Percentiles rank a stretch among this genome's conserved stretches.
Conservation (phyloP, 92 coral and sea anemone genomes). For the Plumapathes pennacea region DNA sequence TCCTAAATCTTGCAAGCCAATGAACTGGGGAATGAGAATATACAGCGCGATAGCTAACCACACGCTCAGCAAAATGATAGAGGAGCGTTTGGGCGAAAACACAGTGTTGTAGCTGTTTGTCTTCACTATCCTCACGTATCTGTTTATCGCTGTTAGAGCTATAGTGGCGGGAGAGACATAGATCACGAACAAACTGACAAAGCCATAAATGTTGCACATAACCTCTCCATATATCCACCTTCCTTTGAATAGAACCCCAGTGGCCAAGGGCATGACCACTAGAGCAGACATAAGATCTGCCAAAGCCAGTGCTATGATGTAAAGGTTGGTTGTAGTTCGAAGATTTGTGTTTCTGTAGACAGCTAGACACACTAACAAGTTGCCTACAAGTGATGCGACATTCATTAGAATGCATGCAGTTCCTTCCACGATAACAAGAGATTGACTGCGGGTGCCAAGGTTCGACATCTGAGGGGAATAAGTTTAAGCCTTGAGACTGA, state of each 20-base stretch:
- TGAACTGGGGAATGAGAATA: constrained; percentile 10
- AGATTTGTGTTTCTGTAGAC: constrained; percentile 44
- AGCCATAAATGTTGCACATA: constrained; percentile 43
- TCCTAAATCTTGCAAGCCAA: constrained; percentile 38
- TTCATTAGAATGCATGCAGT: constrained; percentile 20
- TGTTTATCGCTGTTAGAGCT: constrained; percentile 35
- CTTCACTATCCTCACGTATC: constrained; percentile 35
- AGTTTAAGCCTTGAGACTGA: no score
- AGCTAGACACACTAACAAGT: constrained; percentile 42
- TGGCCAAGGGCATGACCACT: constrained; percentile 46
- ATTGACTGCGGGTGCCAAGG: not conserved
- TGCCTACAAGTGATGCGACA: constrained; percentile 34
- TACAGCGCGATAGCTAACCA: constrained; percentile 32
- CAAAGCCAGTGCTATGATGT: constrained; percentile 41
- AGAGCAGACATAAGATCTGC: constrained; percentile 49
- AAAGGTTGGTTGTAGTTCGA: constrained; percentile 45
- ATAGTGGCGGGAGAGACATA: constrained; percentile 36
- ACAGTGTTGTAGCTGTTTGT: constrained; percentile 12
- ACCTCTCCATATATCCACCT: constrained; percentile 41
- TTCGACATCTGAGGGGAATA: no score
- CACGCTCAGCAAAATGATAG: constrained; percentile 13
- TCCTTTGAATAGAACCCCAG: constrained; percentile 34
- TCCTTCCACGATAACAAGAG: constrained; percentile 6
- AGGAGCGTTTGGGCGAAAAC: constrained; percentile 31
- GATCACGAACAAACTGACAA: constrained; percentile 28